Evolutionary conservation across 2,888 invertebrate genomes (phyloP), one percentile per base, ranked within the genome.

Genomic region (Hyposoter didymator): DNA sequence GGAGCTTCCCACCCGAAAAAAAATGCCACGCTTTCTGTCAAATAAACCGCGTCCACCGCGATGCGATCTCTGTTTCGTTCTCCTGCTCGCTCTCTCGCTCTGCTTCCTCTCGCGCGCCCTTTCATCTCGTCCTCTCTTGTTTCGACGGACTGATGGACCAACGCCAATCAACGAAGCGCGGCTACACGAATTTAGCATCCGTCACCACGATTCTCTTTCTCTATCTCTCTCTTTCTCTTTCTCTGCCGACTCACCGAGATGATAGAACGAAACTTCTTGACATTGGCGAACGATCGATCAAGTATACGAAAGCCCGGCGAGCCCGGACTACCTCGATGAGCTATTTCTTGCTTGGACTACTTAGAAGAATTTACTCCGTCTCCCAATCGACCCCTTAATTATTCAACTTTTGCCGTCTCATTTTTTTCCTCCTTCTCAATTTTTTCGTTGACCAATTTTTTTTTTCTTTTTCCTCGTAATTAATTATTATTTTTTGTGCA

Each of bases 111-210:
- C 74, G 72, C 72, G 66, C 64, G 84, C 80, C 79, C 86, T 85
- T 85, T 85, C 87, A 84, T 84, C 83, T 73, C 73, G 74, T 43
- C 73, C 74, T 82, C 82, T 84, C 84, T 86, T 78, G 82, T 87
- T 85, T 83, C 85, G 73, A 75, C 83, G 69, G 75, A 78, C 70
- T 73, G 86, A 87, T 87, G 87, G 88, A 88, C 78, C 89, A 81
- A 86, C 87, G 90, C 90, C 87, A 89, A 89, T 90, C 88, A 88
- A 85, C 88, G 83, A 49, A 83, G 35, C 86, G 85, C 84, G 82
- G 78, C 82, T 79, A 86, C 86, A 88, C 86, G 87, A 88, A 90
- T 89, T 89, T 88, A 88, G 82, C 75, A 76, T 85, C 84, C 64
- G 85, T 85, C 85, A 82, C 55, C 62, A 62, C 52, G 28, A 62